Evolutionary conservation across 2,797 vertebrate genomes (phyloP).

Genomic region (Gila robusta): DNA sequence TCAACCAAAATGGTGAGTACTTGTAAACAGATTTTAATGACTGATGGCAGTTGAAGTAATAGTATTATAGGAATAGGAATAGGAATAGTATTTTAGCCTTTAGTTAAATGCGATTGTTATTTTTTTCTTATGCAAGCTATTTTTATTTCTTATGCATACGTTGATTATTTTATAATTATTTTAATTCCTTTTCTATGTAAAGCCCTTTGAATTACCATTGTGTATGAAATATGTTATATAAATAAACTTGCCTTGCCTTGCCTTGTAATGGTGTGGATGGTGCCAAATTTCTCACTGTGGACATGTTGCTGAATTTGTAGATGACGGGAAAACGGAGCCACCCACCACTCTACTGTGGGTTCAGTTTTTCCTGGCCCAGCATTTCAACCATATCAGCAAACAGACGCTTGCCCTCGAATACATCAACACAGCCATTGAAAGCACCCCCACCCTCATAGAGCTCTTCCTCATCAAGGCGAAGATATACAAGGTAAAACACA

Average conservation of each 20-base stretch:
- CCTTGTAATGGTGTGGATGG: background rate
- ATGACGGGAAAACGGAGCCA: constrained; percentile 96
- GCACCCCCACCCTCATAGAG: constrained; percentile 97
- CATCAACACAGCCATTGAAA: constrained; percentile 97
- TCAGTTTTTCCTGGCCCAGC: constrained; percentile 98
- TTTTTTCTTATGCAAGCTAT: no score
- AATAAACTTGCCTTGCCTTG: no score
- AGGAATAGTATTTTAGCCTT: no score
- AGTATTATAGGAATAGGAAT: no score
- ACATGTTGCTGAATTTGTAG: constrained; percentile 69
- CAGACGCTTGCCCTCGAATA: constrained; percentile 92
- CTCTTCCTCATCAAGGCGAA: constrained; percentile 98
- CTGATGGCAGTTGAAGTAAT: background rate
- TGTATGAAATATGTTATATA: no score
- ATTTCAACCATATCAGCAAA: constrained; percentile 92
- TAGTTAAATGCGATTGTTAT: no score
- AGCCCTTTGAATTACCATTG: no score
- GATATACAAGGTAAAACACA: constrained; percentile 92
- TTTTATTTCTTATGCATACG: no score
- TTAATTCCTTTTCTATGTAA: no score
- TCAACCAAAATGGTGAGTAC: constrained; percentile 92
- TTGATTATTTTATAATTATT: no score
- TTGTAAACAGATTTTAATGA: constrained; percentile 11
- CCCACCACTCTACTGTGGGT: constrained; percentile 98
- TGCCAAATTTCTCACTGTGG: background rate